Evolutionary conservation across 2,888 invertebrate genomes (phyloP), one percentile per base, ranked within the genome.

Genomic region (Mythimna impura): DNA sequence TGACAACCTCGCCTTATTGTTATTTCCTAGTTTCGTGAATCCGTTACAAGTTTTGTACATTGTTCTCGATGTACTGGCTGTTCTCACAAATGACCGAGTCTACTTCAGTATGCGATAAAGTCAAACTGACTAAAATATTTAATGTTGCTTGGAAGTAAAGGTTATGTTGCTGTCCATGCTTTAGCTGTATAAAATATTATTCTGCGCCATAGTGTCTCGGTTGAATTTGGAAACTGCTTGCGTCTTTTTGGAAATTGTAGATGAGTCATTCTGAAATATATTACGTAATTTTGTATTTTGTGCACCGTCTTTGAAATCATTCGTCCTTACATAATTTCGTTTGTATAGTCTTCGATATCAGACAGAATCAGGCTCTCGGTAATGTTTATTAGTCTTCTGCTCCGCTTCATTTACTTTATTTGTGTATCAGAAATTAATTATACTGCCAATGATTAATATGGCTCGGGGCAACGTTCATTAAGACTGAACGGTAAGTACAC

Each of bases 1-100:
- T 54, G 57, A 76, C 67, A 30, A 64, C 63, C 60, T 34, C 60
- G 22, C 30, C 60, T 66, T 76, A 80, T 76, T 68, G 76, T 80
- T 80, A 80, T 76, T 58, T 52, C 67, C 61, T 54, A 76, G 67
- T 67, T 68, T 71, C 54, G 54, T 68, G 76, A 80, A 80, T 80
- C 54, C 40, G 34, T 80, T 57, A 64, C 64, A 61, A 58, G 62
- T 70, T 68, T 75, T 70, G 55, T 40, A 63, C 22, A 34, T 36
- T 69, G 36, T 61, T 6, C 22, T 40, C 36, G 12, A n/a, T 60
- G 20, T 58, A 6, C 30, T 58, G 14, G 30, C 36, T 64, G 43
- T 66, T 36, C 30, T 40, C n/a, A 4, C 34, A 68, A 52, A 80
- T 70, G 25, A 66, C 17, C 30, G n/a, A 65, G 43, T 67, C 66